Evolutionary conservation across 92 coral and sea anemone species (phyloP).

Genomic region (Zoanthus sociatus): DNA sequence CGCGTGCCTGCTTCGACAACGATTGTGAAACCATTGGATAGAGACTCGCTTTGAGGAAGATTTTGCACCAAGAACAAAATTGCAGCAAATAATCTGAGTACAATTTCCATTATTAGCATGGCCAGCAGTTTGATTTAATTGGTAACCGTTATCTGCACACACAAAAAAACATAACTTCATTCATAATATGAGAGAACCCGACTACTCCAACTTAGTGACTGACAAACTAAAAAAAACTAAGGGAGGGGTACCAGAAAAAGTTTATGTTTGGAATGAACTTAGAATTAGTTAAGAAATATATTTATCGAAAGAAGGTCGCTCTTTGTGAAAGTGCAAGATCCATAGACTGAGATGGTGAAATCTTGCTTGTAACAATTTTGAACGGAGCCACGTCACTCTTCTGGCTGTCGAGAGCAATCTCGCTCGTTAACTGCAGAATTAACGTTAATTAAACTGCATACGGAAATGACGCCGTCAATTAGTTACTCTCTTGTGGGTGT

Average conservation of each 20-base stretch:
- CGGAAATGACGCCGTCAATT: no score
- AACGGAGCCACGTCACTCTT: no score
- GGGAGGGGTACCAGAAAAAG: not conserved
- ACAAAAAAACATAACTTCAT: not conserved
- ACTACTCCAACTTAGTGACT: not conserved
- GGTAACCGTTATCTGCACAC: constrained; percentile 13
- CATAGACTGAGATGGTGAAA: no score
- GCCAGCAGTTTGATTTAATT: not conserved
- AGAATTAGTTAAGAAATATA: no score
- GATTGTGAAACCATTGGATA: constrained; percentile 83
- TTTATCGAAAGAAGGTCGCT: not conserved
- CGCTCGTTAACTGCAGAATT: no score
- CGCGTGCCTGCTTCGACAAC: constrained; percentile 71
- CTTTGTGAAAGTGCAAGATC: no score
- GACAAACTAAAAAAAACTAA: not conserved
- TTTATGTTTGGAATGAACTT: not conserved
- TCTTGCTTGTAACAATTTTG: no score
- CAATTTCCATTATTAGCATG: not conserved
- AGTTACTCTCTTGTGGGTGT: no score
- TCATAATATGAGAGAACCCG: not conserved
- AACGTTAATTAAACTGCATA: no score
- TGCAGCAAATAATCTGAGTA: constrained; percentile 16
- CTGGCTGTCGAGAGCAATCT: no score
- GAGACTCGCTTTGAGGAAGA: constrained; percentile 49
- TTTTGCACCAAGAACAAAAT: constrained; percentile 30